Evolutionary conservation across 2,113 vertebrate species (phyloP).

Genomic region (Terrapene triunguis): DNA sequence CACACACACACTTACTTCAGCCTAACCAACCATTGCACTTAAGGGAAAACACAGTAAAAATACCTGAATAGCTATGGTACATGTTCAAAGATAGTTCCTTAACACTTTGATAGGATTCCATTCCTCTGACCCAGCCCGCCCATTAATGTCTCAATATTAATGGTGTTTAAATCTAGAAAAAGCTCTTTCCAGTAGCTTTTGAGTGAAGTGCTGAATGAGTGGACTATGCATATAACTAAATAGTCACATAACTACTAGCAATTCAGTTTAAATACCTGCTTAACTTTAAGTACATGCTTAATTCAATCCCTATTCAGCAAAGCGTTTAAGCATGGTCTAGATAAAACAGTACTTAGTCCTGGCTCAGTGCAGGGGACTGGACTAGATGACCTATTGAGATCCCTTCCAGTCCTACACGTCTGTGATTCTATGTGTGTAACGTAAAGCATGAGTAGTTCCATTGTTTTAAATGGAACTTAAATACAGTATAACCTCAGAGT

Average conservation of each 20-base stretch:
- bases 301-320: constrained; percentile 9
- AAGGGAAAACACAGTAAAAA: not conserved
- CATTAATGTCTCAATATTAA: not conserved
- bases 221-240: not conserved
- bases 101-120: not conserved
- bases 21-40: not conserved
- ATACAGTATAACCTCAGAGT: no score
- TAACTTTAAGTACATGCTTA: not conserved
- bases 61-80: not conserved
- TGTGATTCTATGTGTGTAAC: no score
- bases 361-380: no score
- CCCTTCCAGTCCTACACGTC: no score
- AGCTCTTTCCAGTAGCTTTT: not conserved
- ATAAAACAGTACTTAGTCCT: no score
- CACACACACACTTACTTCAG: not conserved
- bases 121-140: not conserved
- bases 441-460: not conserved
- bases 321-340: not conserved
- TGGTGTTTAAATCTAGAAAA: not conserved
- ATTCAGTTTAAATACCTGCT: not conserved
- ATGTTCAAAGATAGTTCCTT: not conserved
- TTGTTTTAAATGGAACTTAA: not conserved
- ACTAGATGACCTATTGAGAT: not conserved
- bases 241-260: not conserved
- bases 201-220: not conserved